Evolutionary conservation across 2,888 invertebrate species (phyloP).

Genomic region (Drosophila mimica): DNA sequence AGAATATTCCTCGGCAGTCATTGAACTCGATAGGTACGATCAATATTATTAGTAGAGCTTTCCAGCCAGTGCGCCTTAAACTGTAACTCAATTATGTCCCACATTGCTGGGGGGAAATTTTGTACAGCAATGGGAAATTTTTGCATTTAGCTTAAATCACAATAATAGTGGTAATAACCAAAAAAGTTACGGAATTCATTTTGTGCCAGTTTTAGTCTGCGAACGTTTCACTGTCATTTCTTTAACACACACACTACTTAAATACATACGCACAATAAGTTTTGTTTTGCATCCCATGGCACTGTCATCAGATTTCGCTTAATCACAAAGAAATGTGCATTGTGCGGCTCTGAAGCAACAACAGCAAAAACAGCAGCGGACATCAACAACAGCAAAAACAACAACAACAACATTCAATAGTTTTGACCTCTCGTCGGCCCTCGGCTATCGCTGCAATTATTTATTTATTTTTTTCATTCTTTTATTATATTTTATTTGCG

Average conservation of each 20-base stretch:
- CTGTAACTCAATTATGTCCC: conserved; percentile 5
- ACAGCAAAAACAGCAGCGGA: conserved; percentile 20
- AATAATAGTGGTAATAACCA: not conserved
- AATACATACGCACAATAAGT: conserved; percentile 1
- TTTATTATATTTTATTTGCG: conserved; percentile 64
- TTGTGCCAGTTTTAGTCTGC: not conserved
- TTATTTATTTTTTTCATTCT: conserved; percentile 33
- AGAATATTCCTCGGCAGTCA: conserved; percentile 53
- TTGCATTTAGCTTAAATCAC: not conserved
- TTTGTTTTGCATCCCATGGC: conserved; percentile 49
- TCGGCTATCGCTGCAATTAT: conserved; percentile 63
- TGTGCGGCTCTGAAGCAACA: conserved; percentile 33
- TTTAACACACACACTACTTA: conserved; percentile 2
- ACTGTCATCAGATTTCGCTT: conserved; percentile 71
- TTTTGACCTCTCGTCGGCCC: conserved; percentile 69
- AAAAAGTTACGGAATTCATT: not conserved
- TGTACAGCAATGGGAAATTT: conserved; percentile 4
- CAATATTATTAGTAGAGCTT: conserved; percentile 47
- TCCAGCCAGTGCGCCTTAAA: conserved; percentile 7
- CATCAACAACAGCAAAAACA: conserved; percentile 24
- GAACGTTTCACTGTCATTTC: conserved; percentile 4
- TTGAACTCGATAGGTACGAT: conserved; percentile 60
- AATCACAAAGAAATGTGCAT: conserved; percentile 73
- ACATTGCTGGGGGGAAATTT: conserved; percentile 5
- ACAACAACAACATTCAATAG: conserved; percentile 47